Conservation (phyloP, 2,797 vertebrate species). For the Phoeniculus purpureus region DNA sequence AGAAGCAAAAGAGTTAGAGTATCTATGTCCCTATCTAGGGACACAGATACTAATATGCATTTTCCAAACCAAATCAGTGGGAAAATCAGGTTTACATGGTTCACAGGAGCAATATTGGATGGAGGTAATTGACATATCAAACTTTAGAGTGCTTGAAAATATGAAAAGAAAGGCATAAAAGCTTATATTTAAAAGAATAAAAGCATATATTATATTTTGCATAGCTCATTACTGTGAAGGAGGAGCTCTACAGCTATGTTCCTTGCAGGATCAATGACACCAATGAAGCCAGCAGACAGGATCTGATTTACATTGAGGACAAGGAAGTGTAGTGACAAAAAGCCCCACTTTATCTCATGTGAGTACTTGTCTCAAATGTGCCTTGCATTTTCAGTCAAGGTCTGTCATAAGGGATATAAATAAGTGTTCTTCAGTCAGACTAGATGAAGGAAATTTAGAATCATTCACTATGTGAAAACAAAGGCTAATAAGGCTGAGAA, state of each 20-base stretch:
- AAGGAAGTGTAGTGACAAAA: neutral
- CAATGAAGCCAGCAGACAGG: neutral
- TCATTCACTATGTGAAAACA: neutral
- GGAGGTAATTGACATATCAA: neutral
- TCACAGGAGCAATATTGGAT: neutral
- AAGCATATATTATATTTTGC: neutral
- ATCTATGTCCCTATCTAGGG: too few relatives aligned
- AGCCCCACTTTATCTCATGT: neutral
- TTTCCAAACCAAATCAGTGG: neutral
- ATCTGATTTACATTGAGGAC: neutral
- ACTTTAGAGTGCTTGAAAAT: neutral
- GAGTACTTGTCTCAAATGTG: neutral
- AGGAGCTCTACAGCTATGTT: neutral
- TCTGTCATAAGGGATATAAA: neutral
- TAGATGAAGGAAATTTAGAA: neutral
- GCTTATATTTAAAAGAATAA: neutral
- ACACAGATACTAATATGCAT: neutral
- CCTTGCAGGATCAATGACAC: neutral
- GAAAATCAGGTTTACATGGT: slow-evolving; percentile 26
- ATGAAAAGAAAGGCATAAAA: neutral
- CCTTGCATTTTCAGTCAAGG: neutral
- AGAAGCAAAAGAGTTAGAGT: neutral
- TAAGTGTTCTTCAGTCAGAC: neutral
- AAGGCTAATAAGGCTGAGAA: neutral
- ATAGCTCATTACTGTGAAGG: neutral